Base-by-base conservation (phyloP, 2,888 invertebrate species). In the Pterobdella sp. region DNA sequence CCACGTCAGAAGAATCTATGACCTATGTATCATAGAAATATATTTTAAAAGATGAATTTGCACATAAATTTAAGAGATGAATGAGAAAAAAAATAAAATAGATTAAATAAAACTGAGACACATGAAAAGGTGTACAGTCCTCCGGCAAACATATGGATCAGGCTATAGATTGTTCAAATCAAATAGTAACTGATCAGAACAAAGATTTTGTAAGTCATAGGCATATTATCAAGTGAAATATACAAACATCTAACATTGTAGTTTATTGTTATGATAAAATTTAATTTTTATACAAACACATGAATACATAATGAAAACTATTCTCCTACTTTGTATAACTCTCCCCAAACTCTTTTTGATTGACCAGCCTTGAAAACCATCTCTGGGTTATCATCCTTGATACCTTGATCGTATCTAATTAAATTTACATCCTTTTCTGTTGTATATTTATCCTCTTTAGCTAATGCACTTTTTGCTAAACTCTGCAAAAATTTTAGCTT, bases 301-400 rank as follows among this genome's bases (percentile, higher is more conserved):
- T 1, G 31, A 35, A 22, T 10, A n/a, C 10, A 10, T 26, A 69
- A 22, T 49, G 10, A 69, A 36, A 72, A 37, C 29, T 64, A 14
- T n/a, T 35, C n/a, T 35, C 26, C 49, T 31, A 97, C 98, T 88
- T 99, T 99, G 83, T 97, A 95, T 65, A 99, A 84, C 83, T 99
- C 98, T 86, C 94, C 95, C 98, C 98, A 99, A 80, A 99, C 95
- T 78, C 98, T 88, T 85, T 88, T 93, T 79, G 96, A 97, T 85
- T 94, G 94, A 0, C 98, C 84, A 42, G 84, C 84, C 76, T 81
- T 82, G 77, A 84, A 84, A n/a, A 82, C 90, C 91, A 94, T 93
- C 83, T 97, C 97, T 76, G 92, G 88, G 67, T 90, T 89, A 29
- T 91, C 89, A 78, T 90, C 89, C 81, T 88, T 89, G 7, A 91